These are phyloP conservation scores for Hepsetus odoe DNA, from an alignment of 2,113 vertebrate genomes.

Conservation along the genomic window DNA sequence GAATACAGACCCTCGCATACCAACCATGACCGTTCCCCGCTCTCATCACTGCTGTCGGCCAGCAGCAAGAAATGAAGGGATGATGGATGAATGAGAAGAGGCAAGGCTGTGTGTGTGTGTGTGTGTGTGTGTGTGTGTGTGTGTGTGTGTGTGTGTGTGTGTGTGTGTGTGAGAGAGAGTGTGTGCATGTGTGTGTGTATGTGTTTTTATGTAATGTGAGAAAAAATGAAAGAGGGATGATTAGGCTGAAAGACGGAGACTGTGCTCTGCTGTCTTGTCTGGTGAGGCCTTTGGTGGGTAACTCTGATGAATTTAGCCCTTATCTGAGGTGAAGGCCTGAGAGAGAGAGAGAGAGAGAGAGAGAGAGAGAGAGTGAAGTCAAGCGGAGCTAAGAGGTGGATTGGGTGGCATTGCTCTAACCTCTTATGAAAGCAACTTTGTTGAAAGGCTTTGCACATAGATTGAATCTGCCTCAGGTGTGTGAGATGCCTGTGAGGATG, in stretches of 20 bases:
- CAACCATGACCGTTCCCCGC: not conserved
- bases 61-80: not conserved
- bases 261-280: slow-evolving; percentile 49
- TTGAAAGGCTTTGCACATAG: slow-evolving; percentile 3
- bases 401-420: slow-evolving; percentile 24
- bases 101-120: slow-evolving; percentile 10
- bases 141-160: slow-evolving; percentile 2
- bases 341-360: not conserved
- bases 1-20: not conserved
- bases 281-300: slow-evolving; percentile 49
- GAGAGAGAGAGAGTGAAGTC: slow-evolving; percentile 22
- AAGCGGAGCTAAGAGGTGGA: slow-evolving; percentile 34
- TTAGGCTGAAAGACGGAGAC: slow-evolving; percentile 20
- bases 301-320: slow-evolving; percentile 65
- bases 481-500: not conserved
- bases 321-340: slow-evolving; percentile 63
- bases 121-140: slow-evolving; percentile 6
- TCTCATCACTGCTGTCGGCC: not conserved
- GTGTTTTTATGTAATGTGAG: too few species aligned
- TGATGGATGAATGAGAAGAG: not conserved
- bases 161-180: not conserved
- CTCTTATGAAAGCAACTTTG: slow-evolving; percentile 14
- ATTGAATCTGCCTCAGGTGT: slow-evolving; percentile 6
- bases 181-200: slow-evolving; percentile 9
- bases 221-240: slow-evolving; percentile 40